Conservation (phyloP, 2,888 invertebrate genomes). For the Corythucha ciliata region DNA sequence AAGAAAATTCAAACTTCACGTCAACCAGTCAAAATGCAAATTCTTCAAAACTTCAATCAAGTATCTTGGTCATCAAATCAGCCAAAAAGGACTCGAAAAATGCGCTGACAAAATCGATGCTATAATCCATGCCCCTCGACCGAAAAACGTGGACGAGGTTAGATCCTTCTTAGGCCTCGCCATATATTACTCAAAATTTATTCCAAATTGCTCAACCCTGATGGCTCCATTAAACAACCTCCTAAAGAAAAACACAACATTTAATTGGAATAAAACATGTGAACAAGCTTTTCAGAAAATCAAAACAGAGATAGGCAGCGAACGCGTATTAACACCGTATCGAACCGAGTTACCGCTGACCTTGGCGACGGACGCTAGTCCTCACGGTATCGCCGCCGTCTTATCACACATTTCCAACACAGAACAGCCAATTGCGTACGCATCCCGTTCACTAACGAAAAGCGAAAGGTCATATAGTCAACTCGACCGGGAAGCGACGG, state of each 20-base stretch:
- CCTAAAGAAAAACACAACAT: conserved; percentile 27
- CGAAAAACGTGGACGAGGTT: conserved; percentile 35
- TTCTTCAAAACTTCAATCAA: conserved; percentile 29
- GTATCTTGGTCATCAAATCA: conserved; percentile 31
- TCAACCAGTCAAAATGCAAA: conserved; percentile 30
- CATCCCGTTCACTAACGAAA: neutral
- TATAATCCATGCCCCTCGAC: conserved; percentile 30
- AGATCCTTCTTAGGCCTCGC: conserved; percentile 38
- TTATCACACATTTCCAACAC: conserved; percentile 10
- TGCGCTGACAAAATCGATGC: conserved; percentile 26
- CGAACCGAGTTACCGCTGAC: conserved; percentile 14
- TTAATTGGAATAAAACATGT: conserved; percentile 23
- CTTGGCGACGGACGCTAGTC: conserved; percentile 22
- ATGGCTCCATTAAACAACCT: conserved; percentile 37
- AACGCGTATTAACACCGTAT: conserved; percentile 12
- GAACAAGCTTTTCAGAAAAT: neutral
- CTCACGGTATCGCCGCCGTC: conserved; percentile 11
- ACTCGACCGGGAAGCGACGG: conserved; percentile 22
- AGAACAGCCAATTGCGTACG: conserved; percentile 13
- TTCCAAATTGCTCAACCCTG: conserved; percentile 36
- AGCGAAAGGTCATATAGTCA: neutral
- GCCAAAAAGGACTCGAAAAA: conserved; percentile 22
- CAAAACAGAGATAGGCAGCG: conserved; percentile 16
- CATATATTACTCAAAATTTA: conserved; percentile 39
- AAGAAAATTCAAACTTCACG: conserved; percentile 24